Conservation (phyloP, 2,113 vertebrate genomes). For the Halichoeres trimaculatus region DNA sequence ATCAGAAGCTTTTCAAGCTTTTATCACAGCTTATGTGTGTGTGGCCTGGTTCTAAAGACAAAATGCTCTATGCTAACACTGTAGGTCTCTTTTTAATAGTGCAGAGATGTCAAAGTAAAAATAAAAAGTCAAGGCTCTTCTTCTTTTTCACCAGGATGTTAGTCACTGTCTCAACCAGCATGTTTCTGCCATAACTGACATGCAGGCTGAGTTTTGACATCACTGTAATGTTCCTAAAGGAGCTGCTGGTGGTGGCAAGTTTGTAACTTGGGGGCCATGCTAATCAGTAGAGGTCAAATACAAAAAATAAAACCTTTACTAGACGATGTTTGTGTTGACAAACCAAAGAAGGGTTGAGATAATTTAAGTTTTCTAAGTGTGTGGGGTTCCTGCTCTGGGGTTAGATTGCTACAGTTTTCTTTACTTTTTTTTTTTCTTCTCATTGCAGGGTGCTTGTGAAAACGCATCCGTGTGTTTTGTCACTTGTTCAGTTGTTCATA, state of each 20-base stretch:
- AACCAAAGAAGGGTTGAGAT: conserved; percentile 82
- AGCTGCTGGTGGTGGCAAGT: conserved; percentile 29
- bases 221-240: conserved; percentile 38
- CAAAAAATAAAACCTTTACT: conserved; percentile 34
- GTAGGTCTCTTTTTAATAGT: conserved; percentile 28
- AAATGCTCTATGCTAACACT: conserved; percentile 50
- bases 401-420: conserved; percentile 49
- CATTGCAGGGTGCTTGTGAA: conserved; percentile 69
- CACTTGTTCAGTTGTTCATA: conserved; percentile 67
- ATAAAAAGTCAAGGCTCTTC: not conserved
- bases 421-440: conserved; percentile 43
- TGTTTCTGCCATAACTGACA: conserved; percentile 26
- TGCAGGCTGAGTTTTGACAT: conserved; percentile 25
- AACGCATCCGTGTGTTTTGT: conserved; percentile 60
- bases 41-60: conserved; percentile 49
- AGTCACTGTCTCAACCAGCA: conserved; percentile 37
- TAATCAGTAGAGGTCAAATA: conserved; percentile 48
- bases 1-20: conserved; percentile 39
- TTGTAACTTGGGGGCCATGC: conserved; percentile 57
- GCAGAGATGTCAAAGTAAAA: conserved; percentile 7
- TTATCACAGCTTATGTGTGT: conserved; percentile 28
- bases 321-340: conserved; percentile 72
- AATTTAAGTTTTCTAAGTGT: conserved; percentile 61
- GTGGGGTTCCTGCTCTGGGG: conserved; percentile 47
- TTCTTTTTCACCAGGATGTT: not conserved